Evolutionary conservation across 1,140 invertebrate genomes (phyloP), one percentile per base, ranked within the genome.

Genomic region (Zaprionus capensis): DNA sequence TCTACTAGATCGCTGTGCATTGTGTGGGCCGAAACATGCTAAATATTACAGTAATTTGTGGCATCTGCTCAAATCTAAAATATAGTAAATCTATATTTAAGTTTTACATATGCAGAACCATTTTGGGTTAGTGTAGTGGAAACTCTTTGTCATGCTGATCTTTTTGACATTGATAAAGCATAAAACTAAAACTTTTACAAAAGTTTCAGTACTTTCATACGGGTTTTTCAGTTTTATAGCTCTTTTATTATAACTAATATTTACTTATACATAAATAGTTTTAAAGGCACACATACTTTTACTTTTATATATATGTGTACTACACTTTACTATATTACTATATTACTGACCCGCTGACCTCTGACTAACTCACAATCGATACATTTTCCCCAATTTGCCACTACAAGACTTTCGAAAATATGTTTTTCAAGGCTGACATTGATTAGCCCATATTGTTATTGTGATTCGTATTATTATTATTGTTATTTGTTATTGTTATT

Each of bases 361-460:
- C 34, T 63, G 12, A 26, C 15, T 6, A 0, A 69, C 15, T 22
- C 22, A 36, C 31, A 71, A 38, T 58, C 53, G 20, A 67, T 28
- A 58, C 41, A 67, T 67, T 58, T 73, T 46, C 61, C 58, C 20
- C 57, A 46, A 69, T 73, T 69, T 73, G 36, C 71, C 64, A 36
- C 34, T 68, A 34, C 41, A 51, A 76, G 38, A 46, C 73, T 71
- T 76, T 71, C 51, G 57, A 70, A 63, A 34, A 38, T 20, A 44
- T 38, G 15, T 17, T 9, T 49, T 64, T 64, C 67, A 75, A 75
- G 72, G 72, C 44, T 71, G 59, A 11, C 67, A 71, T 75, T 71
- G 72, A 75, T 75, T 75, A 70, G 59, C 58, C 56, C 28, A 63
- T 31, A 49, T 71, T 71, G 58, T 64, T 71, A 38, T 75, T 74